Percentiles rank a stretch among this genome's conserved stretches.
Evolutionary conservation across 2,113 vertebrate species (phyloP).

Genomic region (Gallinago jamesoni): DNA sequence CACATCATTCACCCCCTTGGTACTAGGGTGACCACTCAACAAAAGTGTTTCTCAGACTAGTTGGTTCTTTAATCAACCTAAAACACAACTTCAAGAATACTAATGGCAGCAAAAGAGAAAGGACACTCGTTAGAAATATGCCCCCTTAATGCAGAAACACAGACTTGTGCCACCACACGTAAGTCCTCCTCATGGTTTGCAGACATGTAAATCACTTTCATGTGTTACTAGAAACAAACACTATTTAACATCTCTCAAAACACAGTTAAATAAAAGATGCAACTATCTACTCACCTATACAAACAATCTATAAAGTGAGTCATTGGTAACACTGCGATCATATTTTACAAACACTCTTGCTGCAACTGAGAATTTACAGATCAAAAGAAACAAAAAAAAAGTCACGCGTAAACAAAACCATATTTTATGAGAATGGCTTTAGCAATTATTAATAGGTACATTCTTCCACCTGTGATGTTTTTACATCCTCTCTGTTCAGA

Average conservation of each 20-base stretch:
- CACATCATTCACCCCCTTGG: neutral
- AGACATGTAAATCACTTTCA: neutral
- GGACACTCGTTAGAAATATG: neutral
- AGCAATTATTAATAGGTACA: neutral
- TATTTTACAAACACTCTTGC: neutral
- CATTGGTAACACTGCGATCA: rapidly evolving
- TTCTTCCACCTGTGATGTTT: neutral
- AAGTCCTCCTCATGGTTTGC: neutral
- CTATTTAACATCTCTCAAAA: neutral
- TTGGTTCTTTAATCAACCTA: neutral
- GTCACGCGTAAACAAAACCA: neutral
- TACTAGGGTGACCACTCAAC: neutral
- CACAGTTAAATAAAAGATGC: neutral
- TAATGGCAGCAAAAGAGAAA: neutral
- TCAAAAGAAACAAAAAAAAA: neutral
- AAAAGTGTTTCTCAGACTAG: neutral
- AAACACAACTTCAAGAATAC: neutral
- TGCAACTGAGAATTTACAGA: neutral
- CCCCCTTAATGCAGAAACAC: neutral
- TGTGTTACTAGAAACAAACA: neutral
- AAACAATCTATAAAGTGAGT: neutral
- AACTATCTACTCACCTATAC: neutral
- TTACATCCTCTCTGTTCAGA: neutral
- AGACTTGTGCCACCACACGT: neutral
- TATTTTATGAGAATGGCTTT: neutral